phyloP scores from a whole-genome alignment of 2,797 vertebrate genomes.

The Erpetoichthys calabaricus region DNA sequence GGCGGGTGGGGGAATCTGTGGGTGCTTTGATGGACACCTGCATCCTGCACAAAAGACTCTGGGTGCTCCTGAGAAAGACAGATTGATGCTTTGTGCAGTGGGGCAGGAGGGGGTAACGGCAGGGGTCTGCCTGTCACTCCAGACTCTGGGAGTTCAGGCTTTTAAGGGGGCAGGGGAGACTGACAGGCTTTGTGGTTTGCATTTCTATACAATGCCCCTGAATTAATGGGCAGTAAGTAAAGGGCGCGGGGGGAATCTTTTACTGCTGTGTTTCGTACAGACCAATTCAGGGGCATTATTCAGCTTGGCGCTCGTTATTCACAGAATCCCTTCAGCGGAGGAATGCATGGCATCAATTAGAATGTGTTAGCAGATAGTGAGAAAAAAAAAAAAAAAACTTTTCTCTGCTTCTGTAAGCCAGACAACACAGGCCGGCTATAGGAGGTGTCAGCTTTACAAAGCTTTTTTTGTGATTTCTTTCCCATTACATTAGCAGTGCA shows the following conservation, averaged over 20 bases:
- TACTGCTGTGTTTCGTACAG: constrained; percentile 90
- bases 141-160: constrained; percentile 81
- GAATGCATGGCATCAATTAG: constrained; percentile 98
- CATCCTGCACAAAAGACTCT: constrained; percentile 79
- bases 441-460: constrained; percentile 95
- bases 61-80: constrained; percentile 87
- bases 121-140: constrained; percentile 60
- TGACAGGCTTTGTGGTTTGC: constrained; percentile 97
- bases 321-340: constrained; percentile 87
- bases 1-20: constrained; percentile 63
- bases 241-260: constrained; percentile 62
- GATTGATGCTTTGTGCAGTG: constrained; percentile 92
- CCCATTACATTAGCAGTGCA: constrained; percentile 90
- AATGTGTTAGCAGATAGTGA: constrained; percentile 95
- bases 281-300: constrained; percentile 84
- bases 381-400: constrained; percentile 83
- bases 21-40: constrained; percentile 95
- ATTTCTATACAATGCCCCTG: constrained; percentile 82
- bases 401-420: constrained; percentile 62
- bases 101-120: constrained; percentile 73
- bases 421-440: constrained; percentile 80
- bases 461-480: constrained; percentile 81
- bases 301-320: constrained; percentile 89
- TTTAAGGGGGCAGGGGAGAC: constrained; percentile 81
- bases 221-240: constrained; percentile 86